phyloP scores from a whole-genome alignment of 2,113 vertebrate genomes.

The Entomyzon cyanotis region DNA sequence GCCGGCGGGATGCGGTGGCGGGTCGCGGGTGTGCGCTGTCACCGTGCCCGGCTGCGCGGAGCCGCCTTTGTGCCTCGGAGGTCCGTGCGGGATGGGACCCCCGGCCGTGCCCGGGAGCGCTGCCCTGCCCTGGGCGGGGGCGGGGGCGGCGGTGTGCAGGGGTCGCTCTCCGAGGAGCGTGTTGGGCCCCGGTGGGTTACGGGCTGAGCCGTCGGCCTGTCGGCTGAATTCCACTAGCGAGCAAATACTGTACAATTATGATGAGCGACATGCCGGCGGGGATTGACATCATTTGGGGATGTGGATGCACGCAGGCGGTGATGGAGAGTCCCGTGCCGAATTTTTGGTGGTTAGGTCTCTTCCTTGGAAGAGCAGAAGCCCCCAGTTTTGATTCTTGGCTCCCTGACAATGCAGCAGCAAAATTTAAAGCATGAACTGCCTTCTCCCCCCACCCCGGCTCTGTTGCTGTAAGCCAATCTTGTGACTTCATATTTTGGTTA shows the following conservation, averaged over 20 bases:
- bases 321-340: neutral
- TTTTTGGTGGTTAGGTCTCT: neutral
- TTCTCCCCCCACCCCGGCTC: neutral
- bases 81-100: neutral
- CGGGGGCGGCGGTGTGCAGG: no score
- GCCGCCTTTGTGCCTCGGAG: neutral
- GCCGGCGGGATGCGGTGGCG: neutral
- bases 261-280: neutral
- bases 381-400: slow-evolving; percentile 1
- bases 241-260: neutral
- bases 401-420: slow-evolving; percentile 71
- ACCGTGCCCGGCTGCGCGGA: neutral
- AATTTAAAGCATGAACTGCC: slow-evolving; percentile 8
- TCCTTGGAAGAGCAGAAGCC: neutral
- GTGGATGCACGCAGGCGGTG: neutral
- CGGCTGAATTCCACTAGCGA: neutral
- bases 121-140: neutral
- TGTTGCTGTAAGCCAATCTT: neutral
- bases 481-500: slow-evolving; percentile 23
- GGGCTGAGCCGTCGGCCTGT: neutral
- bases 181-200: neutral
- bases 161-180: neutral
- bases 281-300: neutral
- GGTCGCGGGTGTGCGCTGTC: neutral
- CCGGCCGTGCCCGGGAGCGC: neutral